Percentiles rank a stretch among this genome's conserved stretches.
phyloP scores from a whole-genome alignment of 2,113 vertebrate genomes.

The Petrocephalus zakoni region DNA sequence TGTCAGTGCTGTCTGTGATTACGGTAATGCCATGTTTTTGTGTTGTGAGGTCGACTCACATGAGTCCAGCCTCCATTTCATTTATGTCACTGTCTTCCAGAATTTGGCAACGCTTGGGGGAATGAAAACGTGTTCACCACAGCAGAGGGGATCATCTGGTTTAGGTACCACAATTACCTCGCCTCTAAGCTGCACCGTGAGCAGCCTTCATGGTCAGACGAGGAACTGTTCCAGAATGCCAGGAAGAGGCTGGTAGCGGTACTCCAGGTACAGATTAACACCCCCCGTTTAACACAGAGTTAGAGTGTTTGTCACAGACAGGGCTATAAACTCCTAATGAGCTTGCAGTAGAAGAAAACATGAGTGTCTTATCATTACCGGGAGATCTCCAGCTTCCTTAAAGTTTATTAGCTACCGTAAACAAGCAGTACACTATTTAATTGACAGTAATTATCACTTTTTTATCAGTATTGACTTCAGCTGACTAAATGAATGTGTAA shows the following conservation, averaged over 20 bases:
- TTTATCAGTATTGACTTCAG: background rate
- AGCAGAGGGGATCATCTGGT: conserved; percentile 81
- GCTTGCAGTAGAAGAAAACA: background rate
- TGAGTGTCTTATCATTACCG: background rate
- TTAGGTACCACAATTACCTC: conserved; percentile 84
- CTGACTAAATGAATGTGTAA: background rate
- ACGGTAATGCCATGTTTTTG: background rate
- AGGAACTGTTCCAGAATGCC: conserved; percentile 81
- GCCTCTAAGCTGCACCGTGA: conserved; percentile 54
- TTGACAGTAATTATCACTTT: background rate
- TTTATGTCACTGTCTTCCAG: conserved; percentile 48
- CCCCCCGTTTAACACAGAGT: conserved; percentile 34
- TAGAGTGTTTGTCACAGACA: conserved; percentile 43
- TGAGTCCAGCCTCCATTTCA: conserved; percentile 18
- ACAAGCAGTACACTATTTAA: background rate
- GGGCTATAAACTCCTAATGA: conserved; percentile 3
- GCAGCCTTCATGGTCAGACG: conserved; percentile 75
- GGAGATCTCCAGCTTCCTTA: background rate
- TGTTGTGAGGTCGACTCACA: no score
- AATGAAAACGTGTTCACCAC: conserved; percentile 84
- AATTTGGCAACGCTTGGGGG: conserved; percentile 79
- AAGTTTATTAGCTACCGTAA: background rate
- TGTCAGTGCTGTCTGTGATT: background rate
- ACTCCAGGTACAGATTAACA: conserved; percentile 84
- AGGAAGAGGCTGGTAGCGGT: conserved; percentile 80